Base-by-base conservation (phyloP, 2,113 vertebrate species). In the Halichoerus grypus region DNA sequence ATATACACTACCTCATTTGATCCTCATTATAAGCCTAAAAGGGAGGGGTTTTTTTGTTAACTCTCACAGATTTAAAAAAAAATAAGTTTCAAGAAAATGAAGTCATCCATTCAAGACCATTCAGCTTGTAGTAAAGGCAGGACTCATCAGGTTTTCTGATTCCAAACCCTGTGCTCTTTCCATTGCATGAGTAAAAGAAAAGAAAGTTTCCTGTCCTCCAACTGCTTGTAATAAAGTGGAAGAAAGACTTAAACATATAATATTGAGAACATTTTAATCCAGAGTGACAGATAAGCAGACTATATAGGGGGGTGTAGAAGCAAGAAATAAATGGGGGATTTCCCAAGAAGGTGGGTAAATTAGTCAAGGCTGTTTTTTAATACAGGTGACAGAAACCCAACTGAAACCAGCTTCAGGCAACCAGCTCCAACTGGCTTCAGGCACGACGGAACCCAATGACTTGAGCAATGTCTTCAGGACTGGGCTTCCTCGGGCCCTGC, bases 21-120 rank as follows among this genome's bases (percentile, higher is more conserved):
- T 76, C 28, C 69, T 83, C 51, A 80, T 49, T 74, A 69, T 21
- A 51, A 96, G 65, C 3, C 26, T 82, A 33, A n/a, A 79, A 93
- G 42, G 67, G 82, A 26, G 15, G 18, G 31, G 4, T 49, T 24
- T 28, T 65, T 79, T 84, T 57, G 76, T 88, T 36, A 92, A 81
- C 22, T 19, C 57, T 31, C 74, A 80, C 1, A 71, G 49, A 28
- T 67, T 63, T 90, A 31, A 14, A 31, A 28, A 65, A 86, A 72
- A 86, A 55, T 57, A 18, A 89, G 19, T 97, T 88, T 94, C 31
- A 82, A 90, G 61, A 51, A 90, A 94, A 81, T 42, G 61, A 92
- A 63, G 19, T 77, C 77, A 65, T 86, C 39, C 51, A 46, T 61
- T 72, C 39, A 61, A 80, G 59, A 21, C 31, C 33, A 57, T 46